Base-by-base conservation (phyloP, 1,140 invertebrate genomes). In the Diachasma alloeum region DNA sequence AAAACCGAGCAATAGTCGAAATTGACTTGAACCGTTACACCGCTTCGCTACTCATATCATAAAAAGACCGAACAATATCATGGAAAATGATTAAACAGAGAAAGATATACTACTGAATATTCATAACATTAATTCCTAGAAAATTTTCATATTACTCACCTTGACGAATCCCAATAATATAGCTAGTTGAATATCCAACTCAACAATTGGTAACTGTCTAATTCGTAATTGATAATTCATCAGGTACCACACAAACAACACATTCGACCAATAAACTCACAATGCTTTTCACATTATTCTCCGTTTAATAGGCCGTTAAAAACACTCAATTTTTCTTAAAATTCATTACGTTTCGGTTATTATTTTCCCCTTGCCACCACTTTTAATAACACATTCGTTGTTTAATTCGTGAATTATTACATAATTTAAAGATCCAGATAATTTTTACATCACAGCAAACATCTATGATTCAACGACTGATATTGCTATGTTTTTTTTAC, bases 401-500 rank as follows among this genome's bases (percentile, higher is more conserved):
- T 72, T 59, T 37, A 72, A 22, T 59, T 46, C 11, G 11, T 48
- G n/a, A 26, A 71, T 71, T 53, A 53, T 56, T 0, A 53, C 17
- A 53, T 17, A 56, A n/a, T 56, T 39, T 6, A 68, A 63, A 63
- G 59, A 63, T 31, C 15, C 59, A 26, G 9, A 37, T 68, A 68
- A 68, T 37, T 37, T 37, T 26, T 63, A 26, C 73, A 67, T 74
- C 73, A 26, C 66, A 72, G 46, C 63, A 44, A 76, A 72, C 69
- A 72, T 31, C 53, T 63, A 63, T 13, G 66, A 75, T 63, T 17
- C 26, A 67, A 46, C 63, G 22, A 71, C 72, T 44, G 39, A 72
- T 72, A 71, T 59, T 44, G 22, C 59, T 42, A 19, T 67, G 39
- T 86, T 85, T 84, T 85, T 85, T 84, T 84, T 79, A 56, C 70